Evolutionary conservation across 2,113 vertebrate species (phyloP).

Genomic region (Epinephelus lanceolatus): DNA sequence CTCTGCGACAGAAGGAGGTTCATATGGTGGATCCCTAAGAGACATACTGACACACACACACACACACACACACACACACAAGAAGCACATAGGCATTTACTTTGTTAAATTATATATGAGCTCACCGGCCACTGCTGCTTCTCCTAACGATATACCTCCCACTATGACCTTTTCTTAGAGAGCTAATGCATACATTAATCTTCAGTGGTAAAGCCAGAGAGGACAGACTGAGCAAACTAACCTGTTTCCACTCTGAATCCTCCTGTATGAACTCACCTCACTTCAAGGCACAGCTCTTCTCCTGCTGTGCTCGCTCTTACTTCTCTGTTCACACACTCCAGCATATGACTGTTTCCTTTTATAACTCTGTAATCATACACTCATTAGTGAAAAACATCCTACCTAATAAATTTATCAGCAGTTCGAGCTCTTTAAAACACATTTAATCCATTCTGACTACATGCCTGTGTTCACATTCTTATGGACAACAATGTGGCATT

Average conservation of each 20-base stretch:
- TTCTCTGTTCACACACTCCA: constrained; percentile 9
- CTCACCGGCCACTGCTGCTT: neutral
- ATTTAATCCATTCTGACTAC: constrained; percentile 16
- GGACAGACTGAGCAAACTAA: neutral
- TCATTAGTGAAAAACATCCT: constrained; percentile 62
- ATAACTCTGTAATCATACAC: constrained; percentile 83
- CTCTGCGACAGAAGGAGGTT: constrained; percentile 79
- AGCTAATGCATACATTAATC: neutral
- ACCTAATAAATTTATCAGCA: constrained; percentile 22
- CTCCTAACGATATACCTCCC: neutral
- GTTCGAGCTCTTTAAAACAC: constrained; percentile 20
- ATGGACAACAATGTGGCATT: constrained; percentile 10
- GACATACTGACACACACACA: constrained; percentile 74
- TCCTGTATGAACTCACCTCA: constrained; percentile 34
- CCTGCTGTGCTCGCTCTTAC: neutral
- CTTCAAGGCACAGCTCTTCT: neutral
- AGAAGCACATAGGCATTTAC: neutral
- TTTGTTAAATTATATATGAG: neutral
- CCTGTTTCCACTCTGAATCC: constrained; percentile 1
- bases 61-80: constrained; percentile 13
- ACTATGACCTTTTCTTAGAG: neutral
- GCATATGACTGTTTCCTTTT: constrained; percentile 72
- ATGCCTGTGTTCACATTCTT: neutral
- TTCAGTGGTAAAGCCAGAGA: neutral
- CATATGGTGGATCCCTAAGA: constrained; percentile 71